Evolutionary conservation across 2,797 vertebrate genomes (phyloP), one percentile per base, ranked within the genome.

Genomic region (Sebastes cheni): DNA sequence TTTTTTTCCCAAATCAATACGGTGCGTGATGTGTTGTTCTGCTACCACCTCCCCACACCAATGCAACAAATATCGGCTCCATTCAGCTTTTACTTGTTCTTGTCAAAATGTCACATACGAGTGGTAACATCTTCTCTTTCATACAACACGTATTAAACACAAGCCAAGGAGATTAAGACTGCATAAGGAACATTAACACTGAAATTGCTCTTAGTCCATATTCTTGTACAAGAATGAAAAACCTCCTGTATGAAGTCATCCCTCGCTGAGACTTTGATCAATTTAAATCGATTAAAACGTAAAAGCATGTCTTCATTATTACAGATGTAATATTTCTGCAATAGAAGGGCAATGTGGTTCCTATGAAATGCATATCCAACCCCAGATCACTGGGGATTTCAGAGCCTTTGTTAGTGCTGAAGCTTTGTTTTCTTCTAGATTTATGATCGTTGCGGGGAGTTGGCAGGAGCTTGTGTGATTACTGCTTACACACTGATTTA

Each of bases 401-500:
- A 67, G 80, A 73, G 83, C 68, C 92, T 93, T 94, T 95, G 91
- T 91, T 86, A 60, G 90, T 81, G 85, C 86, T 54, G 83, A 82
- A 88, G 92, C 92, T 95, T 95, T 95, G 93, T 94, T 94, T 91
- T 94, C 89, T 73, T 91, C 36, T 60, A 93, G 93, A 96, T 96
- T 96, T 95, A 96, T 91, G 91, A 91, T 92, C 42, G 79, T 90
- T 91, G 86, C n/a, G 72, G 91, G 90, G 83, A 88, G 90, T 89
- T 94, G 94, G 90, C 91, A 90, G 93, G 91, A 88, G 91, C 89
- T 85, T 85, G 91, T 95, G 91, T 95, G 93, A 96, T 95, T 95
- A 95, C 91, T 91, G 92, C 82, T 95, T 95, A 94, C 92, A 91
- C 83, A 67, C 90, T 95, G 95, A 96, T 96, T 96, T 96, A 96